Conservation (phyloP, 2,797 vertebrate genomes). For the Platalea minor region DNA sequence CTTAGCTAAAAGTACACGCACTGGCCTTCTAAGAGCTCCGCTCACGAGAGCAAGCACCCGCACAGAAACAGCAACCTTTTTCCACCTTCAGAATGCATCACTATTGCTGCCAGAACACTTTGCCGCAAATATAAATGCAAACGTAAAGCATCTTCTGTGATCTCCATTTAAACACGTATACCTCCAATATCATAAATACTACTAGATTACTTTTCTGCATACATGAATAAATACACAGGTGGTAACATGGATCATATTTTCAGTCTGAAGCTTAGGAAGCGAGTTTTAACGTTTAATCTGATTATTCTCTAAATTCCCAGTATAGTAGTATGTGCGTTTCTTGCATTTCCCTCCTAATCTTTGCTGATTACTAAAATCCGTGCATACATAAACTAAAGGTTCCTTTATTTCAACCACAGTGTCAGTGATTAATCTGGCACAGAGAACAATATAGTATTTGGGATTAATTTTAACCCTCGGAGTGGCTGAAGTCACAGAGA, state of each 20-base stretch:
- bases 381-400: background rate
- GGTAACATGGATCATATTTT: background rate
- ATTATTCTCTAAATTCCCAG: background rate
- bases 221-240: background rate
- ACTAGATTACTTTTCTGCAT: background rate
- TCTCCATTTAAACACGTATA: background rate
- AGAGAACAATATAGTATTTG: background rate
- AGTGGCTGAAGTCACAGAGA: background rate
- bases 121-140: background rate
- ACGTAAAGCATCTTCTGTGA: background rate
- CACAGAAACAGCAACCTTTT: background rate
- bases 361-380: background rate
- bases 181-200: background rate
- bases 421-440: background rate
- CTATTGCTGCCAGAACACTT: background rate
- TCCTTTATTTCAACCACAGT: background rate
- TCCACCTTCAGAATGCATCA: background rate
- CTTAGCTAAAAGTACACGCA: rapidly evolving
- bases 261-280: background rate
- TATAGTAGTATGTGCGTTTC: background rate
- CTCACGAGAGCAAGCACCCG: rapidly evolving
- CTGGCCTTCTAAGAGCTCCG: background rate
- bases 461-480: background rate
- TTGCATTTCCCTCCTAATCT: background rate
- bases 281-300: background rate